Base-by-base conservation (phyloP, 2,113 vertebrate genomes). In the Odontophorus gujanensis region DNA sequence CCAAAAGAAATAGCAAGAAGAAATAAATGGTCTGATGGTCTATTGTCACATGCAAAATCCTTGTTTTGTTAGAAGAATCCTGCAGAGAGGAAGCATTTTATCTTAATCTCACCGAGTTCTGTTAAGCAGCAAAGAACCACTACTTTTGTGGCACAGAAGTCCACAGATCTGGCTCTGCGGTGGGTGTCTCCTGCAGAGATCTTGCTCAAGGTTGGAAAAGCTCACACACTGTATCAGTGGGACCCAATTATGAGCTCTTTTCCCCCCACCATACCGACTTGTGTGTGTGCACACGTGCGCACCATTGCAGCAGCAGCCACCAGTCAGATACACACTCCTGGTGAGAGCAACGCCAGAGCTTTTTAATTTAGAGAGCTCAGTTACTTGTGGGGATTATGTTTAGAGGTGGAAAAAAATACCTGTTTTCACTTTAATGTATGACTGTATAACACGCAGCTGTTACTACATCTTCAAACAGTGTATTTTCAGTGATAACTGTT, bases 91-190 rank as follows among this genome's bases (percentile, higher is more conserved):
- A 93, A 94, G 34, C 69, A 91, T 92, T 96, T 93, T 90, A 87
- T 95, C 85, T 95, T 94, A 93, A 95, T 95, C 83, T 97, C 74
- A n/a, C 91, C 0, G 42, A 92, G 68, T 93, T 96, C 81, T 87
- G 67, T 90, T 89, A 84, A 96, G 65, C 88, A 92, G 93, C 89
- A 96, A 95, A 96, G 81, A 83, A 74, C 65, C 88, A 90, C 53
- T 89, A 93, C 63, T 74, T 94, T 83, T 95, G 91, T 95, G 95
- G 83, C 1, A 36, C 53, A 40, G 55, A 84, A 92, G 87, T 94
- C 89, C 93, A 97, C 87, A 95, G 95, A 97, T 97, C 95, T 96
- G 91, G 48, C 96, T 96, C 94, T 89, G 92, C 79, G 90, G 92
- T 94, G 68, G 83, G 74, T 68, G 45, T 78, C 76, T 87, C 95